Evolutionary conservation across 2,888 invertebrate genomes (phyloP).

Genomic region (Gymnocheta viridis): DNA sequence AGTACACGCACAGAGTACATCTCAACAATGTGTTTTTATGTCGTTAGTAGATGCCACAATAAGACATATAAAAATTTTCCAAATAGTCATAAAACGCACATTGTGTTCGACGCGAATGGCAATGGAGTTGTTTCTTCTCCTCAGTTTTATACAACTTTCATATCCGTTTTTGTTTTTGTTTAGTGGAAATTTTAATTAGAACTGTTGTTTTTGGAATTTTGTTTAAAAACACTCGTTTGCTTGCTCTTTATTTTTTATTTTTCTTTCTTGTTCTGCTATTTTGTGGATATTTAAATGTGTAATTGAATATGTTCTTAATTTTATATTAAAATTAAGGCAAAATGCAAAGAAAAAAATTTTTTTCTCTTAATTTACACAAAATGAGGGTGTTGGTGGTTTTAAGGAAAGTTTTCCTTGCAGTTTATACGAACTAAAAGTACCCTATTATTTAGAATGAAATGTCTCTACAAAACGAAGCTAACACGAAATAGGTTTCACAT

Average conservation of each 20-base stretch:
- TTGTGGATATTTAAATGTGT: constrained; percentile 49
- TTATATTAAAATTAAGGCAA: constrained; percentile 53
- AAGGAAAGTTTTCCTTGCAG: not conserved
- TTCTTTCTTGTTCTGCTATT: not conserved
- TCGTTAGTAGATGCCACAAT: constrained; percentile 28
- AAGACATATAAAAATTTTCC: constrained; percentile 24
- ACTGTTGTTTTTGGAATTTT: constrained; percentile 58
- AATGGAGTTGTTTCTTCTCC: constrained; percentile 20
- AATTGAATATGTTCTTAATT: constrained; percentile 63
- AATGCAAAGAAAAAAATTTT: constrained; percentile 6
- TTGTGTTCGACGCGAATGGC: constrained; percentile 56
- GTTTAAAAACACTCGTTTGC: constrained; percentile 4
- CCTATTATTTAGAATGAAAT: not conserved
- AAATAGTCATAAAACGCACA: constrained; percentile 68
- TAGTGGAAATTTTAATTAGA: constrained; percentile 63
- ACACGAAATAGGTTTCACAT: too few relatives aligned
- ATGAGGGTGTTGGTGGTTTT: not conserved
- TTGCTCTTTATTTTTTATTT: not conserved
- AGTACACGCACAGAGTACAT: not conserved
- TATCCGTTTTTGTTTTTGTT: constrained; percentile 12
- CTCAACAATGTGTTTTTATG: constrained; percentile 12
- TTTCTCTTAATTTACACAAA: constrained; percentile 19
- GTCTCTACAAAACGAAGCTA: not conserved
- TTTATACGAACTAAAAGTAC: constrained; percentile 19
- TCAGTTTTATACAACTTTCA: constrained; percentile 4